phyloP scores from a whole-genome alignment of 92 coral and sea anemone species.

The Palythoa heliodiscus region DNA sequence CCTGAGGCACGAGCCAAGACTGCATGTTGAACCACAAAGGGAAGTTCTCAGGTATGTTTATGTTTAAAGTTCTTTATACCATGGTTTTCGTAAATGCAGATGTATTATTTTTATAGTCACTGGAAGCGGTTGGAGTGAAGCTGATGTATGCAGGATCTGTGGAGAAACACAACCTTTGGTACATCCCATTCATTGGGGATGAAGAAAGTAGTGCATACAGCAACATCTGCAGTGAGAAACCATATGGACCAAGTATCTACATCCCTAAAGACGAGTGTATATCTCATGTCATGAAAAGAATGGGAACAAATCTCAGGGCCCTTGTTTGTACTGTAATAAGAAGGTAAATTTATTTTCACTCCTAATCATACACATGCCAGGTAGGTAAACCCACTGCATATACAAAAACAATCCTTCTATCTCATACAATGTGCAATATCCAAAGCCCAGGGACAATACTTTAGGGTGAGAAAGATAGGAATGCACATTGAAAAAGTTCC shows the following conservation, averaged over 20 bases:
- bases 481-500: neutral
- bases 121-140: slow-evolving; percentile 7
- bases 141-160: slow-evolving; percentile 2
- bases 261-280: neutral
- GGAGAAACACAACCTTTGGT: slow-evolving; percentile 12
- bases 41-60: slow-evolving; percentile 12
- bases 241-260: neutral
- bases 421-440: neutral
- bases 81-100: neutral
- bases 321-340: neutral
- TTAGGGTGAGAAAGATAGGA: neutral
- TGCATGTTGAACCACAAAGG: slow-evolving; percentile 1
- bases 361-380: neutral
- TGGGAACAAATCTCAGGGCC: slow-evolving; percentile 1
- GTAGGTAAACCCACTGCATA: neutral
- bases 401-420: neutral
- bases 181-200: slow-evolving; percentile 40
- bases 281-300: neutral
- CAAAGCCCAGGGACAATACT: neutral
- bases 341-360: neutral
- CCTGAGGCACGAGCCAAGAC: slow-evolving; percentile 11
- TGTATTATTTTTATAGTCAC: neutral
- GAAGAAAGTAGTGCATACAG: slow-evolving; percentile 28
- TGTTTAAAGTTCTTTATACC: neutral
- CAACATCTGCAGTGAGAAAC: slow-evolving; percentile 6